phyloP scores from a whole-genome alignment of 2,888 invertebrate species.

The Clusia tigrina region DNA sequence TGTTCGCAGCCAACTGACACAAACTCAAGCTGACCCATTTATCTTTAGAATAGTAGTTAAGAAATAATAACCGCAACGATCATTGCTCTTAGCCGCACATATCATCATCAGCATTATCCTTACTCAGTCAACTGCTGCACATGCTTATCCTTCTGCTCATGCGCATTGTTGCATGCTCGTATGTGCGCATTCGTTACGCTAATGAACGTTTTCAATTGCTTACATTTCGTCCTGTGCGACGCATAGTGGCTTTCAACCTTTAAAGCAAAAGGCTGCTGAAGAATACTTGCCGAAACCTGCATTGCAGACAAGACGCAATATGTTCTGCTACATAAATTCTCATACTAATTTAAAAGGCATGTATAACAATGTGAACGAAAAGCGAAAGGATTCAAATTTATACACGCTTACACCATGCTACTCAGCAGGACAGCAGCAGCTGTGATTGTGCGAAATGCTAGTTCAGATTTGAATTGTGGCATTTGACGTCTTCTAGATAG shows the following conservation, averaged over 20 bases:
- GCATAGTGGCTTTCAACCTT: background rate
- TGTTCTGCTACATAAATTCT: background rate
- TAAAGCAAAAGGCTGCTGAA: background rate
- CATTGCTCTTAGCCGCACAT: slow-evolving; percentile 1
- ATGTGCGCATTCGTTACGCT: slow-evolving; percentile 2
- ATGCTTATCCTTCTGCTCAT: background rate
- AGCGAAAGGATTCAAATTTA: slow-evolving; percentile 19
- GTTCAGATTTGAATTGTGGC: slow-evolving; percentile 1
- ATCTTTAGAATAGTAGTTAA: background rate
- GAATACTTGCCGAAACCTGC: background rate
- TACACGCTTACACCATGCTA: too few species aligned
- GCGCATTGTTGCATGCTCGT: background rate
- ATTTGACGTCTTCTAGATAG: background rate
- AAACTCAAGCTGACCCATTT: slow-evolving; percentile 3
- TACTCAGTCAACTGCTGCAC: background rate
- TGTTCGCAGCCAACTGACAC: background rate
- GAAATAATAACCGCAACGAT: background rate
- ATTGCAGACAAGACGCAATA: background rate
- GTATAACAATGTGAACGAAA: background rate
- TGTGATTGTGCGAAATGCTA: background rate
- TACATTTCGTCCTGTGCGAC: background rate
- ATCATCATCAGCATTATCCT: slow-evolving; percentile 11
- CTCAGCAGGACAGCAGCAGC: slow-evolving; percentile 21
- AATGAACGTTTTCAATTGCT: slow-evolving; percentile 6
- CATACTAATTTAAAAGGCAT: slow-evolving; percentile 4